A percentile compares a stretch with the other conserved stretches of the same genome.
phyloP scores from a whole-genome alignment of 2,113 vertebrate genomes.

The Crypturellus undulatus region DNA sequence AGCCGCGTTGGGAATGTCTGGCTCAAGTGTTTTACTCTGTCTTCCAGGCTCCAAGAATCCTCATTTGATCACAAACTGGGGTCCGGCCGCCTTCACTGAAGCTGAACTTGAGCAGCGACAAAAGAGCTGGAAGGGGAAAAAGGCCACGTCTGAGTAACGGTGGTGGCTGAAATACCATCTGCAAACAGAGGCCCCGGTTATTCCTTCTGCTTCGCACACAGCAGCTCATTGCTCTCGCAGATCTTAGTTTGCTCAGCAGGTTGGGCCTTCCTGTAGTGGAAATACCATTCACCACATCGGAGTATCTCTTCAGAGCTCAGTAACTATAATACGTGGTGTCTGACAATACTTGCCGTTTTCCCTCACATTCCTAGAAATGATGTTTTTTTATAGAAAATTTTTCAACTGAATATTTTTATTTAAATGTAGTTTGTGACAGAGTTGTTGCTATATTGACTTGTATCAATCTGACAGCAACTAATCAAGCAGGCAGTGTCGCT shows the following conservation, averaged over 20 bases:
- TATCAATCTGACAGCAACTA: constrained; percentile 17
- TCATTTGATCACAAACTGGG: constrained; percentile 93
- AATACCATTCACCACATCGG: background rate
- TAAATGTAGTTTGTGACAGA: background rate
- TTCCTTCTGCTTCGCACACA: constrained; percentile 1
- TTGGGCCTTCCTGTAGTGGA: constrained; percentile 8
- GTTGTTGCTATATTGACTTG: background rate
- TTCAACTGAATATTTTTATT: background rate
- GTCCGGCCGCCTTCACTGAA: constrained; percentile 90
- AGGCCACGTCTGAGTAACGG: constrained; percentile 71
- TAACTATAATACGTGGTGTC: background rate
- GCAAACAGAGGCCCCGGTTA: background rate
- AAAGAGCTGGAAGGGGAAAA: constrained; percentile 92
- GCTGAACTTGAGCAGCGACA: constrained; percentile 88
- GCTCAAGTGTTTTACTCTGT: background rate
- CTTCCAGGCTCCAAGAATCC: constrained; percentile 88
- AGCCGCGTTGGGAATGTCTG: accelerated
- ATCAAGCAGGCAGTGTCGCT: background rate
- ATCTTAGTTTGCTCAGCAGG: constrained; percentile 29
- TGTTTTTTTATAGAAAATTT: constrained; percentile 1
- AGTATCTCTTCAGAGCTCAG: background rate
- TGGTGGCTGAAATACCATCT: accelerated
- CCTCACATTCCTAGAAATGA: background rate
- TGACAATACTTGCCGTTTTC: background rate
- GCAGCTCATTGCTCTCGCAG: background rate